Conservation (phyloP, 2,797 vertebrate genomes). For the Helarctos malayanus region DNA sequence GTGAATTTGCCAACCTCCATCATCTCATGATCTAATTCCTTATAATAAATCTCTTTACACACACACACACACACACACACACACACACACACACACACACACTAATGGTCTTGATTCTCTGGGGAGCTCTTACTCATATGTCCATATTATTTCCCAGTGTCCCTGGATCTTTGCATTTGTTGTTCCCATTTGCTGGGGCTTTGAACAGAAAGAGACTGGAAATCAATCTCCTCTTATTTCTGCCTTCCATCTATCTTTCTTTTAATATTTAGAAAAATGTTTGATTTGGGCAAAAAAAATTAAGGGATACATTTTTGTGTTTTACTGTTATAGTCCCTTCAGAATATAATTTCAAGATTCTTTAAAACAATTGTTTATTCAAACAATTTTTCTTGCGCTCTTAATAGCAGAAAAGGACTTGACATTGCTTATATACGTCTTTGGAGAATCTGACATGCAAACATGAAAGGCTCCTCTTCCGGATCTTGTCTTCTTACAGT, state of each 20-base stretch:
- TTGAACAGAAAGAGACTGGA: slow-evolving; percentile 24
- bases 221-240: slow-evolving; percentile 42
- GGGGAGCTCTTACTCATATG: neutral
- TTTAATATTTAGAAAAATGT: slow-evolving; percentile 23
- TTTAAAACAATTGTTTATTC: neutral
- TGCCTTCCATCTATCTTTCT: neutral
- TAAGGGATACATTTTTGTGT: slow-evolving; percentile 7
- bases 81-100: neutral
- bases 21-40: neutral
- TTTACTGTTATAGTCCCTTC: neutral
- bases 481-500: neutral
- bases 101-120: neutral
- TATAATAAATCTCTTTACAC: neutral
- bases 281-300: neutral
- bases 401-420: slow-evolving; percentile 7
- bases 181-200: slow-evolving; percentile 31
- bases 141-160: accelerated
- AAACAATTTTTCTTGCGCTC: slow-evolving; percentile 14
- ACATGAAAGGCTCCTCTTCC: neutral
- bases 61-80: neutral
- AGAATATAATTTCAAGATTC: slow-evolving; percentile 34
- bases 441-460: slow-evolving; percentile 10
- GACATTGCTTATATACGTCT: neutral
- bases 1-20: neutral
- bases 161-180: neutral